Base-by-base conservation (phyloP, 2,113 vertebrate genomes). In the Gymnarchus niloticus region DNA sequence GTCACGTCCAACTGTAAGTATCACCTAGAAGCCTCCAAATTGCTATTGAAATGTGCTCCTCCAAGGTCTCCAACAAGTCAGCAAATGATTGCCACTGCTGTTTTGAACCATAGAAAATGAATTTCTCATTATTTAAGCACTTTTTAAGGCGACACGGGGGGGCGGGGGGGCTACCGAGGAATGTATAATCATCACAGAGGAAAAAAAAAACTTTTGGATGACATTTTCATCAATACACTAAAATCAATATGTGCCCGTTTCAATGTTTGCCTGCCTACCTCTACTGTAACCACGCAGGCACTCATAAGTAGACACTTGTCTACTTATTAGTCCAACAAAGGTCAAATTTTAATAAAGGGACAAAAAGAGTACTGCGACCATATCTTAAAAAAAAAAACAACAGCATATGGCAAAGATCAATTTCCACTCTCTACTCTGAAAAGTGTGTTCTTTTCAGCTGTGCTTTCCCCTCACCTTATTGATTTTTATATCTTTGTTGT, bases 321-420 rank as follows among this genome's bases (percentile, higher is more conserved):
- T 57, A 48, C n/a, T 85, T 80, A 44, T 10, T 56, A 85, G 51
- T 48, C 56, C 44, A 46, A 25, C 10, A 65, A 81, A n/a, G 78
- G 77, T 61, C 78, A 65, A 51, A 19, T 44, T 57, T 49, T 77
- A 81, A 85, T 81, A 41, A 48, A 46, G 80, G 82, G 77, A 69
- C 21, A 86, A 8, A 41, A 25, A 28, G 28, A 41, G 80, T 41
- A 56, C 21, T 65, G 25, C 21, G n/a, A 19, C 37, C 21, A 57
- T n/a, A 83, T 82, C 81, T 87, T 84, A 87, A 73, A 54, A 56
- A 83, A 56, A 46, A 48, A 12, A 51, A 48, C 46, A 80, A 56
- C 33, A 73, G 85, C 65, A 49, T 56, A 56, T 83, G 81, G 80
- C 80, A 23, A 80, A 86, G 84, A 87, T 84, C 33, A 83, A 86